Percentiles rank a stretch among this genome's conserved stretches.
phyloP scores from a whole-genome alignment of 2,888 invertebrate genomes.

The Alloscopus bannaensis region DNA sequence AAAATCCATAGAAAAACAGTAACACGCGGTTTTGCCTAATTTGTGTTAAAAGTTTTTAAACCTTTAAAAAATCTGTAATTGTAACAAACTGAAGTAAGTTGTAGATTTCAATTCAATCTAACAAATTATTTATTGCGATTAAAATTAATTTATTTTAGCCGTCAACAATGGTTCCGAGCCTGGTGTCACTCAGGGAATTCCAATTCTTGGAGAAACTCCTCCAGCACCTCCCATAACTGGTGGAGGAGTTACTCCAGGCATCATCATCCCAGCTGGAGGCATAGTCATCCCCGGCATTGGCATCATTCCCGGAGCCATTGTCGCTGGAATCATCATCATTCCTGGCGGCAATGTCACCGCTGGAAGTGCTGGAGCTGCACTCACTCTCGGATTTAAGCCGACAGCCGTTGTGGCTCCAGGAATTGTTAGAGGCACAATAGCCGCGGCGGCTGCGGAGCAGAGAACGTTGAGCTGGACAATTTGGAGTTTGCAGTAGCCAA shows the following conservation, averaged over 20 bases:
- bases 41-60: too few relatives aligned
- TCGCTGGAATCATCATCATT: neutral
- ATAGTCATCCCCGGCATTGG: constrained; percentile 22
- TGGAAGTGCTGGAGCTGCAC: neutral
- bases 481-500: constrained; percentile 62
- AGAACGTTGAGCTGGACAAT: constrained; percentile 53
- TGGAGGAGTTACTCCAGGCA: constrained; percentile 7
- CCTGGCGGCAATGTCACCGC: neutral
- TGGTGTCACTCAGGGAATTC: too few relatives aligned
- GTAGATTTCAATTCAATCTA: too few relatives aligned
- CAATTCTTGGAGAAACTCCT: too few relatives aligned
- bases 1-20: too few relatives aligned
- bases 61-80: too few relatives aligned
- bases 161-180: too few relatives aligned
- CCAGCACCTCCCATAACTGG: constrained; percentile 13
- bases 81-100: too few relatives aligned
- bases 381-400: neutral
- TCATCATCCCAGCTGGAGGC: constrained; percentile 22
- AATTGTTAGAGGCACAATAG: constrained; percentile 14
- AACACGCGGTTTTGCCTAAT: too few relatives aligned
- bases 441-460: constrained; percentile 49
- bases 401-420: neutral
- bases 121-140: too few relatives aligned
- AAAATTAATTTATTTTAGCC: too few relatives aligned
- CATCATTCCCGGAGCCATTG: constrained; percentile 13